Evolutionary conservation across 2,113 vertebrate genomes (phyloP), one percentile per base, ranked within the genome.

Genomic region (Cranoglanis bouderius): DNA sequence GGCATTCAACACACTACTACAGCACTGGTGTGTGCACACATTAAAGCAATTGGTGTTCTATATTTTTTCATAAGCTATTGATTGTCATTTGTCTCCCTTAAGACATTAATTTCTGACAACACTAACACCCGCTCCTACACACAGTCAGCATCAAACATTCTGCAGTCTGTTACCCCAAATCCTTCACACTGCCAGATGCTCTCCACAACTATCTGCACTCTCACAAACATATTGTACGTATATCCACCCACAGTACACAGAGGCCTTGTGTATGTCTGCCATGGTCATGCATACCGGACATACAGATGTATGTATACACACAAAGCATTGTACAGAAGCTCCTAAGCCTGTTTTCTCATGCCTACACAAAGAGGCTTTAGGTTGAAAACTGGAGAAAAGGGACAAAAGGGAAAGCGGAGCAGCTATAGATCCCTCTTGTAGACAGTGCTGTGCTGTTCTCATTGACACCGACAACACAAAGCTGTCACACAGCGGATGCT

Each of bases 271-370:
- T 59, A 59, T 40, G 53, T 21, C n/a, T 38, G 55, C 10, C 35
- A 59, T 59, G 51, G 12, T 38, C 19, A 10, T 38, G 53, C 78
- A 19, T 32, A 35, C 49, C 65, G 57, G 21, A 70, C 40, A 61
- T 24, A 75, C 38, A 77, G 19, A 46, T 46, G 24, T 14, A 84
- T 6, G 6, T 13, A n/a, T 65, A 85, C 46, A 86, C 65, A 74
- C 51, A 83, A n/a, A 65, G 4, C 10, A 51, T 65, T 81, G 65
- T 43, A 35, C 38, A 57, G 61, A 59, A 87, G 26, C 16, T 87
- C 89, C 78, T 43, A 85, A 29, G 49, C n/a, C 75, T 53, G 75
- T 88, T 90, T 87, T 82, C 86, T 85, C 77, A 87, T 88, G n/a
- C 88, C 77, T 70, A 86, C 89, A 38, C 84, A 85, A 43, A 75